Conservation (phyloP, 2,113 vertebrate species). For the Gallinago jamesoni region DNA sequence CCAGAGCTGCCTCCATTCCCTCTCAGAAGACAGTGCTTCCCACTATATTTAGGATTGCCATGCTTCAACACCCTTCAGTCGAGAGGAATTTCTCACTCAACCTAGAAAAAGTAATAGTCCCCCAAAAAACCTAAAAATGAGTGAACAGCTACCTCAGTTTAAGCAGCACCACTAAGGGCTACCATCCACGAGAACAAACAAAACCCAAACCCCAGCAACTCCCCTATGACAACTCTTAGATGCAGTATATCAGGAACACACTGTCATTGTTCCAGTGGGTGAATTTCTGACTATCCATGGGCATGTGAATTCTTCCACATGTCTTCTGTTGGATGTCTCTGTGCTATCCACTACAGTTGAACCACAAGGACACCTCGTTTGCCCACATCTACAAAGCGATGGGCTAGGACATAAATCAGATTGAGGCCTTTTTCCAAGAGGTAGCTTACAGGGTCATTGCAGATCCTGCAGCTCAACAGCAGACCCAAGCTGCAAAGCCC, state of each 20-base stretch:
- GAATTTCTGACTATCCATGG: not conserved
- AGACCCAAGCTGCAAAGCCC: not conserved
- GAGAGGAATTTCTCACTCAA: conserved; percentile 25
- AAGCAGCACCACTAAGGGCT: not conserved
- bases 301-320: fast-evolving
- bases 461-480: not conserved
- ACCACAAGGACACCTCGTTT: not conserved
- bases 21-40: conserved; percentile 19
- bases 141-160: not conserved
- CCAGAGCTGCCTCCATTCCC: conserved; percentile 18
- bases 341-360: not conserved
- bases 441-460: not conserved
- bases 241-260: not conserved
- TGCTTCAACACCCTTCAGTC: conserved; percentile 23
- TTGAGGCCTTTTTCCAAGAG: not conserved
- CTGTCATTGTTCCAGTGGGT: not conserved
- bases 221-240: not conserved
- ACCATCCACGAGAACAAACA: not conserved
- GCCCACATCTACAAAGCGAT: fast-evolving
- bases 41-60: conserved; percentile 44
- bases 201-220: not conserved
- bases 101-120: conserved; percentile 21
- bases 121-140: not conserved
- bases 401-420: not conserved
- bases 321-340: not conserved